Percentiles rank a stretch among this genome's conserved stretches.
Evolutionary conservation across 2,797 vertebrate species (phyloP).

Genomic region (Sebastes taczanowskii): DNA sequence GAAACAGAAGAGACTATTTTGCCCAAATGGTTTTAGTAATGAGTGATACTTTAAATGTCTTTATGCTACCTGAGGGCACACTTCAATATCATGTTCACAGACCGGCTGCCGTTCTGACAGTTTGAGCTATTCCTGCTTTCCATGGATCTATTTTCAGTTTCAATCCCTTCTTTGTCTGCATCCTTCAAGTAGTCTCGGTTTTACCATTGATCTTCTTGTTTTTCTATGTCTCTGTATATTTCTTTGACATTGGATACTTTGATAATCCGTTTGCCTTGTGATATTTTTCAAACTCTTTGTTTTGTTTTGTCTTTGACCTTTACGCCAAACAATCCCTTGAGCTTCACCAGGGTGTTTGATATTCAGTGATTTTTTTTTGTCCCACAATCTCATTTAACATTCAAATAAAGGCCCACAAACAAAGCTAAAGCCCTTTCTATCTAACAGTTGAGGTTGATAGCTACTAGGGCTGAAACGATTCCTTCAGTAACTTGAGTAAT

Average conservation of each 20-base stretch:
- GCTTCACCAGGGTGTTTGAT: background rate
- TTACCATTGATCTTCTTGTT: constrained; percentile 13
- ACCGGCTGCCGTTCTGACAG: background rate
- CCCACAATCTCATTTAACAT: background rate
- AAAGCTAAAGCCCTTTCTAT: background rate
- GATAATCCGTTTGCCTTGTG: constrained; percentile 1
- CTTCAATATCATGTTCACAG: constrained; percentile 11
- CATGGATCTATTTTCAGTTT: constrained; percentile 14
- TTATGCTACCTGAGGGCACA: background rate
- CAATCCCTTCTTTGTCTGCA: constrained; percentile 10
- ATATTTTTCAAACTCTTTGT: constrained; percentile 8
- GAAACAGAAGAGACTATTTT: background rate
- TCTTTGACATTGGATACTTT: constrained; percentile 19
- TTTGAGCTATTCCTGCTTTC: constrained; percentile 22
- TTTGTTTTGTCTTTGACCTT: constrained; percentile 33
- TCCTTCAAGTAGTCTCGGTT: background rate
- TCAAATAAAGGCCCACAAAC: background rate
- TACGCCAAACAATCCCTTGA: background rate
- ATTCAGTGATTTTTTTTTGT: background rate
- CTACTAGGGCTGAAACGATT: too few species aligned
- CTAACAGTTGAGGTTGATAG: background rate
- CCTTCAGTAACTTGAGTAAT: too few species aligned
- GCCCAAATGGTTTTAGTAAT: background rate
- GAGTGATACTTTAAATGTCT: constrained; percentile 24
- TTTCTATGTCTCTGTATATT: constrained; percentile 3